These are phyloP conservation scores for Charina bottae DNA, from an alignment of 2,113 vertebrate species.

Conservation along the genomic window DNA sequence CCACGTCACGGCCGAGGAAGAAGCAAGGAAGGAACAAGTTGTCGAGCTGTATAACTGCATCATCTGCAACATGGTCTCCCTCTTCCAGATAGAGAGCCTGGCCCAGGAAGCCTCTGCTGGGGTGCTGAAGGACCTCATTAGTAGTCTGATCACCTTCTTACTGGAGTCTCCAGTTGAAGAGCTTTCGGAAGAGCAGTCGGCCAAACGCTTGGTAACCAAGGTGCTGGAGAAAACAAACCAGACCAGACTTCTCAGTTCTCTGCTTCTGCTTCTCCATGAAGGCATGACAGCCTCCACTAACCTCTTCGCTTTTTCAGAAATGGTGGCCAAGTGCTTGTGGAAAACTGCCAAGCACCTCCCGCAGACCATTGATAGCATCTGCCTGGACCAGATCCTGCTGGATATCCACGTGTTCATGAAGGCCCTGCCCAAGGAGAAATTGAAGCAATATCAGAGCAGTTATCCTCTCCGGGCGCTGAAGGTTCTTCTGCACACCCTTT, in stretches of 20 bases:
- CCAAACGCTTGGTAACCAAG: slow-evolving; percentile 78
- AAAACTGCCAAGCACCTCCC: slow-evolving; percentile 78
- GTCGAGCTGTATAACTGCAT: slow-evolving; percentile 83
- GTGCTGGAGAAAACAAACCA: slow-evolving; percentile 81
- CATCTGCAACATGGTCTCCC: slow-evolving; percentile 79
- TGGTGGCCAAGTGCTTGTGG: slow-evolving; percentile 84
- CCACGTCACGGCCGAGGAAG: slow-evolving; percentile 82
- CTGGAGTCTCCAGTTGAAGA: slow-evolving; percentile 77
- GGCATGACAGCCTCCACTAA: slow-evolving; percentile 72
- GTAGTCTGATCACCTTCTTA: slow-evolving; percentile 79
- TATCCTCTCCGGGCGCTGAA: slow-evolving; percentile 80
- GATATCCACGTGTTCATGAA: slow-evolving; percentile 80
- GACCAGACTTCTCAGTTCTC: slow-evolving; percentile 78
- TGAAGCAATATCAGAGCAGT: slow-evolving; percentile 76
- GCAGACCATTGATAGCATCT: slow-evolving; percentile 74
- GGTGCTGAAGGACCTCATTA: slow-evolving; percentile 82
- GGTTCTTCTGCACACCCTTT: slow-evolving; percentile 79
- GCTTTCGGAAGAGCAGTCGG: slow-evolving; percentile 75
- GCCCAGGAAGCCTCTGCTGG: slow-evolving; percentile 79
- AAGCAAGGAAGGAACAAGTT: slow-evolving; percentile 79
- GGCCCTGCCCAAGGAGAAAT: slow-evolving; percentile 78
- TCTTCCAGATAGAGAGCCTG: slow-evolving; percentile 79
- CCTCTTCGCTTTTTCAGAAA: slow-evolving; percentile 77
- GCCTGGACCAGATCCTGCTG: slow-evolving; percentile 78
- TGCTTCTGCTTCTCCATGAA: slow-evolving; percentile 80